phyloP scores from a whole-genome alignment of 2,113 vertebrate genomes.

The Ochotona curzoniae region DNA sequence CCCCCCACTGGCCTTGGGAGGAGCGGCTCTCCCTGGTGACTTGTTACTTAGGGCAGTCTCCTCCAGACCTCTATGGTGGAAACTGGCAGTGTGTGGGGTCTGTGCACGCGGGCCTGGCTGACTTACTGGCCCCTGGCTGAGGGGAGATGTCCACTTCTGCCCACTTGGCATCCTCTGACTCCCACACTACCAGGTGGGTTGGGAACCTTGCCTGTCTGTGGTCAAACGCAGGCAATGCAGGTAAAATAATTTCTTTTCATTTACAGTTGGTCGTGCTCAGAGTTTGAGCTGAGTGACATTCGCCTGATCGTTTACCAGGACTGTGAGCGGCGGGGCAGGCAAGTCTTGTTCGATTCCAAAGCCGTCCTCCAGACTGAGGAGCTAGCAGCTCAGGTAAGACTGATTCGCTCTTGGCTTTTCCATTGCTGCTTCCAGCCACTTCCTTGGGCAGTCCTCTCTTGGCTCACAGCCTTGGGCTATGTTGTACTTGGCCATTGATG shows the following conservation, averaged over 20 bases:
- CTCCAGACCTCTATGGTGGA: background rate
- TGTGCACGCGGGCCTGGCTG: too few relatives aligned
- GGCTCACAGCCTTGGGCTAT: background rate
- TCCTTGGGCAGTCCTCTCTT: background rate
- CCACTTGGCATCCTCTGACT: accelerated
- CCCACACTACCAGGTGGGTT: accelerated
- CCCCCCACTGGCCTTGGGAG: background rate
- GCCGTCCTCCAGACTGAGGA: conserved; percentile 89
- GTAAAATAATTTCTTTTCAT: conserved; percentile 52
- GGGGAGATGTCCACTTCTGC: too few relatives aligned
- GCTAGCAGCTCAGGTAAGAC: conserved; percentile 86
- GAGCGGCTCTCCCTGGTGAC: background rate
- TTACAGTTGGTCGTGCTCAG: conserved; percentile 90
- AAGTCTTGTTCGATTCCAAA: conserved; percentile 94
- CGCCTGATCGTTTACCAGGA: conserved; percentile 94
- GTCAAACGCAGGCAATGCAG: background rate
- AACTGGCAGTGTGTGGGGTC: too few relatives aligned
- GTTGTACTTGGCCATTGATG: too few relatives aligned
- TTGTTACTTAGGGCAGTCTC: background rate
- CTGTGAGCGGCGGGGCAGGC: conserved; percentile 92
- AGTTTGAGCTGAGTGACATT: conserved; percentile 91
- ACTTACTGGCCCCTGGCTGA: background rate
- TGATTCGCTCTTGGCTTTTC: conserved; percentile 5
- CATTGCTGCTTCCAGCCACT: background rate
- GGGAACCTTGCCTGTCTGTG: background rate